Percentiles rank a stretch among this genome's conserved stretches.
These are phyloP conservation scores for Hoplostethus atlanticus DNA, from an alignment of 2,797 vertebrate species.

Conservation along the genomic window DNA sequence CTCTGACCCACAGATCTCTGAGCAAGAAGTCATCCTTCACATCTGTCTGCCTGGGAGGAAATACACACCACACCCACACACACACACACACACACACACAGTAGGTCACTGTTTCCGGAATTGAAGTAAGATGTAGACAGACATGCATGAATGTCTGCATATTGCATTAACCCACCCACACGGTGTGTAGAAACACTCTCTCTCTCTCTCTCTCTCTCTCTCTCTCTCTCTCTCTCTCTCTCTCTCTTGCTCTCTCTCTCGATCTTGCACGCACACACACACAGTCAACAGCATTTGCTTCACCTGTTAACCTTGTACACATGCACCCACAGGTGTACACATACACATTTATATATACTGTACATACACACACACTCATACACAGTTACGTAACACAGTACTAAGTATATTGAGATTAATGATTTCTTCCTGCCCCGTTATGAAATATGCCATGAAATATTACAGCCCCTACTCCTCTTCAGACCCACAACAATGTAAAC, in stretches of 20 bases:
- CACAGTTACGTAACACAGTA: conserved; percentile 58
- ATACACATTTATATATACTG: conserved; percentile 16
- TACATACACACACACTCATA: conserved; percentile 17
- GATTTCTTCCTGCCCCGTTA: conserved; percentile 53
- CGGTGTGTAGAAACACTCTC: conserved; percentile 19
- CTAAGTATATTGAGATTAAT: conserved; percentile 54
- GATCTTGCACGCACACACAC: background rate
- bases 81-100: conserved; percentile 30
- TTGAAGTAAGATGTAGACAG: background rate
- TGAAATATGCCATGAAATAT: conserved; percentile 58
- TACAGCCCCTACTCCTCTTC: conserved; percentile 16
- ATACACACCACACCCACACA: conserved; percentile 38
- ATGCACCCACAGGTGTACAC: conserved; percentile 12
- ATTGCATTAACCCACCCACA: conserved; percentile 26
- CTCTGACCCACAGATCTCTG: conserved; percentile 91
- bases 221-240: too few relatives aligned
- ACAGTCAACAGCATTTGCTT: background rate
- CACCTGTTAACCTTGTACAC: background rate
- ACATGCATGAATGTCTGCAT: conserved; percentile 1
- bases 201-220: background rate
- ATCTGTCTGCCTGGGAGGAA: conserved; percentile 69
- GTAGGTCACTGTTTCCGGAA: background rate
- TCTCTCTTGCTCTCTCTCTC: too few relatives aligned
- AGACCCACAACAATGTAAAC: conserved; percentile 27
- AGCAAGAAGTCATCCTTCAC: conserved; percentile 95